These are phyloP conservation scores for Nipponia nippon DNA, from an alignment of 2,113 vertebrate genomes.

Conservation along the genomic window DNA sequence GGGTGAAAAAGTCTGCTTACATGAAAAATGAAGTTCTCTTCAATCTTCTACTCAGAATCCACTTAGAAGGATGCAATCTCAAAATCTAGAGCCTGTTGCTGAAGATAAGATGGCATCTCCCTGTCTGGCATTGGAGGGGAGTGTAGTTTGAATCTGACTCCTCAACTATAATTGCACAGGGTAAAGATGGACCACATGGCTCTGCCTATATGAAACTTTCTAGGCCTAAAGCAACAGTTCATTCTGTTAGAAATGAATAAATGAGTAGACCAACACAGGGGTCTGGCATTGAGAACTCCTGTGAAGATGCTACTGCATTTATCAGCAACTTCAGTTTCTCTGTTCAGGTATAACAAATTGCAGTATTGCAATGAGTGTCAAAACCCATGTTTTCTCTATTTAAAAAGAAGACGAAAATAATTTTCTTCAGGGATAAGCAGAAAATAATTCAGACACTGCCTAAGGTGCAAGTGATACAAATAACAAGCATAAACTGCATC, in stretches of 20 bases:
- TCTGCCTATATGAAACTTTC: no score
- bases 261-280: neutral
- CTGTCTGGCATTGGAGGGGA: neutral
- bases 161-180: neutral
- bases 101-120: neutral
- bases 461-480: neutral
- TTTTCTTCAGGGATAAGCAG: neutral
- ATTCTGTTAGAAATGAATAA: neutral
- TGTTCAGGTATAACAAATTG: neutral
- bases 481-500: neutral
- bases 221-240: neutral
- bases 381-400: neutral
- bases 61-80: neutral
- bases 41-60: neutral
- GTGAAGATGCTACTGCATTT: neutral
- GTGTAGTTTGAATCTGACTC: neutral
- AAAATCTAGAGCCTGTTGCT: neutral
- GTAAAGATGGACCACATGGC: no score
- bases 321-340: neutral
- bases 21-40: neutral
- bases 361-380: neutral
- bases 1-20: neutral
- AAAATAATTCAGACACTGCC: neutral
- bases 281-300: neutral
- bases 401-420: neutral